Percentiles rank a stretch among this genome's conserved stretches.
Evolutionary conservation across 2,797 vertebrate genomes (phyloP).

Genomic region (Diplodus sargus): DNA sequence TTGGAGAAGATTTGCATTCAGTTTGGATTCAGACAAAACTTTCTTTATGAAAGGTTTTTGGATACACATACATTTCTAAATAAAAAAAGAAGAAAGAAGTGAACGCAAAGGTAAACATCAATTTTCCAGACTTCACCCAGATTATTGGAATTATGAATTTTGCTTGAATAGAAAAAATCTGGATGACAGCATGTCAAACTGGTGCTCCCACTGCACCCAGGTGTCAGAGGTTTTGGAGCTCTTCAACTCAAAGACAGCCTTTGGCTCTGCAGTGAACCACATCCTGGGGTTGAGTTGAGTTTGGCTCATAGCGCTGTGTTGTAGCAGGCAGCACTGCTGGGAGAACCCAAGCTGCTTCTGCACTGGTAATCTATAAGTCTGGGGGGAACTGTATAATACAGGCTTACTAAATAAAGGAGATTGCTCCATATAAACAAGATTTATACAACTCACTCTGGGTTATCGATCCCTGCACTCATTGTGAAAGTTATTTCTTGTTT

Average conservation of each 20-base stretch:
- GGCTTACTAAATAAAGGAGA: conserved; percentile 79
- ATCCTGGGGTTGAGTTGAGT: conserved; percentile 27
- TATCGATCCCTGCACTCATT: conserved; percentile 78
- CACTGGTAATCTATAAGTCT: conserved; percentile 66
- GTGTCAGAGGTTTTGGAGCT: conserved; percentile 34
- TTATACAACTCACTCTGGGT: conserved; percentile 77
- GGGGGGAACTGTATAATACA: conserved; percentile 79
- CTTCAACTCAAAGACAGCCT: conserved; percentile 37
- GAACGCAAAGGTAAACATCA: not conserved
- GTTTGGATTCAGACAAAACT: not conserved
- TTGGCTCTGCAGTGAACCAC: conserved; percentile 37
- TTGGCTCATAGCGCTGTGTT: conserved; percentile 37
- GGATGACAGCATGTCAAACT: not conserved
- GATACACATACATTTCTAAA: not conserved
- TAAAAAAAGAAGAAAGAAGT: not conserved
- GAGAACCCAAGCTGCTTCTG: conserved; percentile 49
- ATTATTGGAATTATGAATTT: not conserved
- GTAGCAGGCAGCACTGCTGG: conserved; percentile 33
- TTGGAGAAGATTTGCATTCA: not conserved
- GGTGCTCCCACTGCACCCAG: not conserved
- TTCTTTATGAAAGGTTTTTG: not conserved
- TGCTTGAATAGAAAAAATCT: not conserved
- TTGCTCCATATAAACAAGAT: conserved; percentile 81
- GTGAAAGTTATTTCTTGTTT: conserved; percentile 57
- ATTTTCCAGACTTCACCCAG: not conserved